Base-by-base conservation (phyloP, 2,113 vertebrate species). In the Callocephalon fimbriatum region DNA sequence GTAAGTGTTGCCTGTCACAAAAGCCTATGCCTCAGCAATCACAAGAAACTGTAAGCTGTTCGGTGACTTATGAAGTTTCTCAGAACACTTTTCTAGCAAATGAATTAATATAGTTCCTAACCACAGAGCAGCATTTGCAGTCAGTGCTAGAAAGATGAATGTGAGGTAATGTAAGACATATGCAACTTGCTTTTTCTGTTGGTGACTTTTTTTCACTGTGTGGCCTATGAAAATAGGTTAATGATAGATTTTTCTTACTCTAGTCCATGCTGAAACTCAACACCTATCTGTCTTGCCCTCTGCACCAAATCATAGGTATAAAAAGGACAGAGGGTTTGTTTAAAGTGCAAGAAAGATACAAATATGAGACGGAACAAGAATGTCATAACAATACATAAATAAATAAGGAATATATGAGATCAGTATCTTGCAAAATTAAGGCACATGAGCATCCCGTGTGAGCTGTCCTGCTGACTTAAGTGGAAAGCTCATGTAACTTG, bases 401-500 rank as follows among this genome's bases (percentile, higher is more conserved):
- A 96, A 87, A 44, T 74, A 87, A 78, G 15, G 26, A 63, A 72
- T 44, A 31, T 44, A 80, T 70, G 67, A 95, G n/a, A 86, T 79
- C 68, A 81, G 13, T 79, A 37, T 95, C 87, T 70, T 93, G 87
- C 74, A 93, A 31, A 70, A 54, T 48, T 54, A 66, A 29, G 37
- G 29, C 87, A 90, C 8, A 14, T 53, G 71, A 90, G 18, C 29
- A 67, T 58, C 81, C 90, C 9, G 0, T 85, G 66, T 90, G 71
- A 88, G 67, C 59, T 93, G 62, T 61, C 87, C 45, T 91, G 89
- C 45, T 96, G 95, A 93, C 87, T 83, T 82, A 66, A 95, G 78
- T 73, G 81, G 78, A 96, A 94, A 90, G 37, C 51, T 79, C 0
- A 0, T 5, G 4, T 91, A 51, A 82, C 37, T 82, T 87, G 27